Percentiles rank a stretch among this genome's conserved stretches.
Evolutionary conservation across 1,140 invertebrate species (phyloP).

Genomic region (Pararge aegeria): DNA sequence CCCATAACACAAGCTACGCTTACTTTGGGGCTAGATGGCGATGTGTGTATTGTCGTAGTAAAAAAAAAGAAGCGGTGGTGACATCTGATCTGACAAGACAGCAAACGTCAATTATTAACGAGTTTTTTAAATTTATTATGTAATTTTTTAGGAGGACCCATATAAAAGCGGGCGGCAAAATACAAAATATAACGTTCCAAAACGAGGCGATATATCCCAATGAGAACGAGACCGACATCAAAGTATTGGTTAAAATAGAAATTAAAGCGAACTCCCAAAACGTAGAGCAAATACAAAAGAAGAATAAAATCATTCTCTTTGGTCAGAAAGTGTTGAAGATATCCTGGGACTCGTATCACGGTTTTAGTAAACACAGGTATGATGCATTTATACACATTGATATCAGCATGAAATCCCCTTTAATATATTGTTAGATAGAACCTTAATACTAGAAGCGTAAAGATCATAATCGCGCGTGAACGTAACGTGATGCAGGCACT

Average conservation of each 20-base stretch:
- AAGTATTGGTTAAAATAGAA: background rate
- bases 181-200: background rate
- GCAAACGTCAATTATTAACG: too few relatives aligned
- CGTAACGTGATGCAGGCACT: too few relatives aligned
- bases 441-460: too few relatives aligned
- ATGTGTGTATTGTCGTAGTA: too few relatives aligned
- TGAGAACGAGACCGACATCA: background rate
- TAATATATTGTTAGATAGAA: background rate
- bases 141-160: background rate
- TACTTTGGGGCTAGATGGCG: too few relatives aligned
- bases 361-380: conserved; percentile 7
- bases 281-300: background rate
- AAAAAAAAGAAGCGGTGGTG: too few relatives aligned
- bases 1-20: too few relatives aligned
- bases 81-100: too few relatives aligned
- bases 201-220: background rate
- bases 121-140: too few relatives aligned
- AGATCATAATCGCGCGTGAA: too few relatives aligned
- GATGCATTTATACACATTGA: background rate
- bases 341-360: conserved; percentile 30
- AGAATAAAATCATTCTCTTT: conserved; percentile 30
- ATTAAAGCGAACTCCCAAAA: background rate
- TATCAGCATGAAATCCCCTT: background rate
- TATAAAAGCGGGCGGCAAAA: background rate
- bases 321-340: conserved; percentile 23